Percentiles rank a stretch among this genome's conserved stretches.
These are phyloP conservation scores for Alectoris magna DNA, from an alignment of 2,797 vertebrate species.

Conservation along the genomic window DNA sequence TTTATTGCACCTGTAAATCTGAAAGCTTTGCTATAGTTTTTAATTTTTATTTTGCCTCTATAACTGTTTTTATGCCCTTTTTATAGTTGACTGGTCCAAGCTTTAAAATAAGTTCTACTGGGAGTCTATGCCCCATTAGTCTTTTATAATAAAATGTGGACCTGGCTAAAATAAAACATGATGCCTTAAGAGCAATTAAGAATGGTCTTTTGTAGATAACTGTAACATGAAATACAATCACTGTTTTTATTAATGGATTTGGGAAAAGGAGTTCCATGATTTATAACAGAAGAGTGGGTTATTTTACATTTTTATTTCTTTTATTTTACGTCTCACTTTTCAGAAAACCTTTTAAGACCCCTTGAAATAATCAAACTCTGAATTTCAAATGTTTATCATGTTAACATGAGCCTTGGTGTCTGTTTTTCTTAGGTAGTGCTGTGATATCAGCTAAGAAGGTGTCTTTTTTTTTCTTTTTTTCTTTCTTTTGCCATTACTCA, in stretches of 20 bases:
- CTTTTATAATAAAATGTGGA: constrained; percentile 77
- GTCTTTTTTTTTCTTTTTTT: not conserved
- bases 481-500: not conserved
- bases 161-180: constrained; percentile 75
- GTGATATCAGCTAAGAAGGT: constrained; percentile 69
- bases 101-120: constrained; percentile 79
- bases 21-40: constrained; percentile 77
- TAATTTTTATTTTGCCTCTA: constrained; percentile 80
- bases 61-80: constrained; percentile 78
- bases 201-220: constrained; percentile 77
- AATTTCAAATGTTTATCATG: constrained; percentile 46
- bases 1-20: constrained; percentile 78
- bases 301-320: constrained; percentile 77
- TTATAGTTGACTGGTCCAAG: constrained; percentile 72
- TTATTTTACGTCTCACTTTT: constrained; percentile 59
- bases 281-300: constrained; percentile 48
- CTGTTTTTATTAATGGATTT: constrained; percentile 79
- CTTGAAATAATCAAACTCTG: constrained; percentile 39
- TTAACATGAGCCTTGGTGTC: constrained; percentile 65
- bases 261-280: constrained; percentile 62
- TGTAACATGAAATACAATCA: constrained; percentile 74
- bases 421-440: constrained; percentile 66
- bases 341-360: constrained; percentile 52
- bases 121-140: constrained; percentile 77
- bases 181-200: constrained; percentile 77